phyloP scores from a whole-genome alignment of 2,888 invertebrate genomes.

The Drosophila infuscata region DNA sequence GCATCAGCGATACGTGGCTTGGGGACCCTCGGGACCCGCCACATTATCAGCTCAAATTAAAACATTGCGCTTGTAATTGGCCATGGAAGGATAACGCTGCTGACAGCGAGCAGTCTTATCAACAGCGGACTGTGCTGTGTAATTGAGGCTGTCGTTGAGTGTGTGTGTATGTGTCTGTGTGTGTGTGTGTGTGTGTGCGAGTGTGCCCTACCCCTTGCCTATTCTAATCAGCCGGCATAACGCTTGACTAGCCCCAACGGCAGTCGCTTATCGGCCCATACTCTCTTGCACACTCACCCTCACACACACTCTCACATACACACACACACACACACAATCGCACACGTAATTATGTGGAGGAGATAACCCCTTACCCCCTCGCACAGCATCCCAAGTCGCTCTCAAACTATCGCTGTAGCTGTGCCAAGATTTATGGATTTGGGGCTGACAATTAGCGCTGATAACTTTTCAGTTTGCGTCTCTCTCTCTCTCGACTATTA shows the following conservation, averaged over 20 bases:
- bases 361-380: conserved; percentile 63
- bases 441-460: conserved; percentile 73
- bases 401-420: conserved; percentile 42
- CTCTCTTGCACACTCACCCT: conserved; percentile 22
- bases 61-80: conserved; percentile 79
- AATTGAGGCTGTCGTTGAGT: conserved; percentile 70
- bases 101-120: conserved; percentile 69
- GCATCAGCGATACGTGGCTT: conserved; percentile 38
- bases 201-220: conserved; percentile 15
- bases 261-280: conserved; percentile 61
- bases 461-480: conserved; percentile 51
- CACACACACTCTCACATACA: conserved; percentile 31
- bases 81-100: conserved; percentile 70
- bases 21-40: conserved; percentile 41
- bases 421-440: conserved; percentile 67
- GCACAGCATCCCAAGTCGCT: conserved; percentile 19
- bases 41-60: conserved; percentile 74
- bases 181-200: conserved; percentile 1
- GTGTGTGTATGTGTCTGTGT: conserved; percentile 3
- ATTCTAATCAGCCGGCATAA: conserved; percentile 78
- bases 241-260: conserved; percentile 73
- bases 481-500: conserved; percentile 4
- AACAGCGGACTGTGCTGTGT: conserved; percentile 35
- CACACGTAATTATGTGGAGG: conserved; percentile 63
- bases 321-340: conserved; percentile 25